Base-by-base conservation (phyloP, 1,140 invertebrate species). In the Cotesia chilonis region DNA sequence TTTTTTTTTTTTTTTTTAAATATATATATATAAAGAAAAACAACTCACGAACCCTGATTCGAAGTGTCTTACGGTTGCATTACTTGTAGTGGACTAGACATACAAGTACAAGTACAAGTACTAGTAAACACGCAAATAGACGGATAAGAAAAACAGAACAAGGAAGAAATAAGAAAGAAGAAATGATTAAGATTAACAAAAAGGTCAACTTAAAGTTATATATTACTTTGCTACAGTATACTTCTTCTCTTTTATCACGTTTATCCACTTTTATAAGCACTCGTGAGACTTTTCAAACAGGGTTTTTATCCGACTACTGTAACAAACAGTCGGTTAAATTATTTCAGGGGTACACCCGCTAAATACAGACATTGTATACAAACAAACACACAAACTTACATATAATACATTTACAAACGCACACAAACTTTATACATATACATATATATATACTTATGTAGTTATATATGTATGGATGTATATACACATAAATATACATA, bases 281-380 rank as follows among this genome's bases (percentile, higher is more conserved):
- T 65, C 38, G 63, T 65, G 38, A 65, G 63, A 65, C 63, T 65
- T 65, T 64, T 64, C 37, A 64, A 64, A 37, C 61, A 64, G 61
- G 61, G 61, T 64, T 64, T 64, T 59, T 38, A 65, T n/a, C 47
- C 63, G 38, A 51, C 63, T 65, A 65, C 28, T 36, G 36, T 20
- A 51, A 51, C n/a, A 65, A 51, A 51, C n/a, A 65, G 12, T 37
- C 47, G 12, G 14, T 20, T n/a, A 7, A 65, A 51, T 65, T 28
- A 47, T 65, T 65, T 65, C 63, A 65, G 47, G 37, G 63, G 38
- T 65, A 47, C 37, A 9, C 17, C 57, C 17, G 9, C 57, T 59
- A 59, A 20, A 59, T 28, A 59, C 54, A 55, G n/a, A n/a, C 20
- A 47, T 47, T 47, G 41, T 47, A 47, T 47, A 47, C 41, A 47